Evolutionary conservation across 1,140 invertebrate genomes (phyloP).

Genomic region (Oryzaephilus surinamensis): DNA sequence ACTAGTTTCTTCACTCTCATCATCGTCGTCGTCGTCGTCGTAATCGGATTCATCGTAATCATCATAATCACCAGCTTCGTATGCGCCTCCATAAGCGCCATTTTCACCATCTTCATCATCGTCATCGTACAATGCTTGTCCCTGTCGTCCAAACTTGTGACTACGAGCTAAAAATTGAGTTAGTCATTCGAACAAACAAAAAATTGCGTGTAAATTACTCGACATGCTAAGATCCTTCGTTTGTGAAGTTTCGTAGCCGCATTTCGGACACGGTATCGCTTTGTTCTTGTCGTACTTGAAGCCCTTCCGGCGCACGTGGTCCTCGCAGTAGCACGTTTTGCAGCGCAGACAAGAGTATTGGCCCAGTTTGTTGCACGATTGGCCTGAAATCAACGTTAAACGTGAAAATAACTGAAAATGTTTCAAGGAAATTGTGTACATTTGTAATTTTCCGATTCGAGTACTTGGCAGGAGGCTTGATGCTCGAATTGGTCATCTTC

Average conservation of each 20-base stretch:
- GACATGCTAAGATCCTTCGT: constrained; percentile 95
- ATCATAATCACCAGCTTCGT: constrained; percentile 44
- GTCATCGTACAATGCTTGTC: constrained; percentile 45
- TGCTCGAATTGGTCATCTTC: constrained; percentile 99
- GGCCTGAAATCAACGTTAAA: too few relatives aligned
- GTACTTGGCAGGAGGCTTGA: constrained; percentile 90
- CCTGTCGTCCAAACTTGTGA: constrained; percentile 75
- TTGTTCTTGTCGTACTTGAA: constrained; percentile 81
- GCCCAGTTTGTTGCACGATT: constrained; percentile 87
- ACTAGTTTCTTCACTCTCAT: constrained; percentile 34
- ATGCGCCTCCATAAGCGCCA: constrained; percentile 39
- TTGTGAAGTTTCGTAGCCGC: constrained; percentile 79
- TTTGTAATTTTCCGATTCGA: constrained; percentile 89
- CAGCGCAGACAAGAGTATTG: constrained; percentile 92
- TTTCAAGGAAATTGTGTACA: constrained; percentile 58
- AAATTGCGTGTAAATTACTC: constrained; percentile 48
- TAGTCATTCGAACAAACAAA: neutral
- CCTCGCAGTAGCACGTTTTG: constrained; percentile 94
- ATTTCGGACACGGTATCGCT: constrained; percentile 88
- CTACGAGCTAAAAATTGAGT: constrained; percentile 49
- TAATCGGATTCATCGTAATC: constrained; percentile 44
- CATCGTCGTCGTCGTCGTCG: constrained; percentile 39
- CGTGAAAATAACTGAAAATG: too few relatives aligned
- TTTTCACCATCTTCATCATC: constrained; percentile 49
- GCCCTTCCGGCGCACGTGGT: constrained; percentile 87